Evolutionary conservation across 2,113 vertebrate species (phyloP), one percentile per base, ranked within the genome.

Genomic region (Seriola dumerili): DNA sequence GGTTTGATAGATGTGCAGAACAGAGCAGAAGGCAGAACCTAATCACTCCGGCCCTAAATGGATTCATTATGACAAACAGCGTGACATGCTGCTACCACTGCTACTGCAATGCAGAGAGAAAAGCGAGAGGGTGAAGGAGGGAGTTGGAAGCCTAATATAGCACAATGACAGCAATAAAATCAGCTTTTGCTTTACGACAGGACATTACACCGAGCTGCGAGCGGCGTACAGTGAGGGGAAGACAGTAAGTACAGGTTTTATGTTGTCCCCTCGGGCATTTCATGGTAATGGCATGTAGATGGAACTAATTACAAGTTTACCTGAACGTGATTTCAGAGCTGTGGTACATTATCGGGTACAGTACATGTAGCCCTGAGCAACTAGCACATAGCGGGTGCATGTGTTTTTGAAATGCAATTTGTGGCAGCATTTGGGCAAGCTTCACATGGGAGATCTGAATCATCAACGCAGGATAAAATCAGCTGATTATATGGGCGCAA

Each of bases 81-180:
- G 62, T 76, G 76, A 92, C 85, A 65, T 38, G 66, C 75, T 40
- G 65, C 86, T 84, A 13, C 70, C 69, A 78, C 66, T 44, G 29
- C 59, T 82, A 25, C 87, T 93, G 94, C 89, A 92, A 72, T 92
- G 93, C 93, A 90, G 91, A 89, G 80, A 76, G 72, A 78, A 67
- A 72, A 32, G 40, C 38, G 42, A 29, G 34, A 29, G 77, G 25
- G 69, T 17, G 48, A 16, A 25, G 67, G 42, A 25, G 62, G 36
- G 64, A 1, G 36, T 2, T 76, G 38, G 65, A 78, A 38, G 84
- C 69, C 76, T 70, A 84, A 90, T 81, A 50, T 38, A 67, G 79
- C 58, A 79, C 74, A 84, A 85, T 58, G 76, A 84, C 86, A 64
- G 75, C 59, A 44, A 71, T 90, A 72, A 89, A 91, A 89, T 86